phyloP scores from a whole-genome alignment of 2,113 vertebrate genomes.

The Petrocephalus microphthalmus region DNA sequence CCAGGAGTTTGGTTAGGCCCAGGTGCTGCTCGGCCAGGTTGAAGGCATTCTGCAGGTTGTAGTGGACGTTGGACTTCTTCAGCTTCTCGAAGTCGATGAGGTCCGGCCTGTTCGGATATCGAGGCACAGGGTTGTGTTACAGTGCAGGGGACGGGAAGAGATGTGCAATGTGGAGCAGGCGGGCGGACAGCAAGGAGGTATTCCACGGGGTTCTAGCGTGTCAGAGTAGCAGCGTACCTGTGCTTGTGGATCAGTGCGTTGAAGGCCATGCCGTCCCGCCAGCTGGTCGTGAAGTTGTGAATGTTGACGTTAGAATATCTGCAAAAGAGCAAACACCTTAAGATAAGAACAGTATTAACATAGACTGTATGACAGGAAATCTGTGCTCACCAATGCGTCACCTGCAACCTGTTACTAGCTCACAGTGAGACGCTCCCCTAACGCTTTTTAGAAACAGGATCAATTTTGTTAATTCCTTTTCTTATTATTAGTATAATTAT shows the following conservation, averaged over 20 bases:
- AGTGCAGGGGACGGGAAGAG: background rate
- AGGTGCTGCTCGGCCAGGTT: conserved; percentile 94
- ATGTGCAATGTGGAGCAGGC: background rate
- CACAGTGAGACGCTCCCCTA: background rate
- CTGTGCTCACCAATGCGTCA: background rate
- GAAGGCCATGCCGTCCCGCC: conserved; percentile 97
- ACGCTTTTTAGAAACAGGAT: background rate
- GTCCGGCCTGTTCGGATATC: conserved; percentile 70
- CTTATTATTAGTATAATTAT: background rate
- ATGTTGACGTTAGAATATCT: conserved; percentile 96
- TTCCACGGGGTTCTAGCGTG: background rate
- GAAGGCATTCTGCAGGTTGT: conserved; percentile 97
- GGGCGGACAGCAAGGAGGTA: background rate
- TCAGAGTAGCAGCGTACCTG: conserved; percentile 60
- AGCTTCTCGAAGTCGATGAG: conserved; percentile 96
- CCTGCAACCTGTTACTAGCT: background rate
- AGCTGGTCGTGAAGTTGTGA: conserved; percentile 94
- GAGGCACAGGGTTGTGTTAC: background rate
- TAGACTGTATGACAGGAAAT: background rate
- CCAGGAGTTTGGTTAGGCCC: conserved; percentile 87
- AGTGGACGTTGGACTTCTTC: conserved; percentile 95
- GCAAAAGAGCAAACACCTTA: conserved; percentile 20
- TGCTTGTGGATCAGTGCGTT: conserved; percentile 97
- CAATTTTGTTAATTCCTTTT: background rate
- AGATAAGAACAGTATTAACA: background rate